Evolutionary conservation across 2,888 invertebrate genomes (phyloP).

Genomic region (Saturnia pavonia): DNA sequence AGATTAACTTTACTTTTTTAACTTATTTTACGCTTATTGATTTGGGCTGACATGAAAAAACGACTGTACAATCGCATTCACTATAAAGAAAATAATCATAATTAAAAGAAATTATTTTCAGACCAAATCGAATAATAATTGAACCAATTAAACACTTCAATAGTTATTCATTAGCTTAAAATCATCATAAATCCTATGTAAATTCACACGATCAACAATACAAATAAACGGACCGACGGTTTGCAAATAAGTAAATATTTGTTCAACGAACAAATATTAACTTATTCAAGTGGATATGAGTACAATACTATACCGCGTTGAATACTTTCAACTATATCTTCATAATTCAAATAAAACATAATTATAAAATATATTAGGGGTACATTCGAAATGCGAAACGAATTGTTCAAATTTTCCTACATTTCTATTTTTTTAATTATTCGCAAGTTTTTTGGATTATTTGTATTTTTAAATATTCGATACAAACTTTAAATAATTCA

Average conservation of each 20-base stretch:
- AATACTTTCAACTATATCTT: neutral
- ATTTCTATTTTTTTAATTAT: too few relatives aligned
- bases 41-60: too few relatives aligned
- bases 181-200: neutral
- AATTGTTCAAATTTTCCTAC: too few relatives aligned
- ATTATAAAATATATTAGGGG: too few relatives aligned
- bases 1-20: too few relatives aligned
- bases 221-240: neutral
- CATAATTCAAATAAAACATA: too few relatives aligned
- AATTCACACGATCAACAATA: slow-evolving; percentile 2
- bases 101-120: neutral
- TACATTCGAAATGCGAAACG: too few relatives aligned
- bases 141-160: neutral
- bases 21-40: too few relatives aligned
- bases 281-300: slow-evolving; percentile 2
- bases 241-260: neutral
- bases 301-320: neutral
- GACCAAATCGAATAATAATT: neutral
- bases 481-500: too few relatives aligned
- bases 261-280: neutral
- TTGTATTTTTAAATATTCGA: too few relatives aligned
- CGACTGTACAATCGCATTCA: too few relatives aligned
- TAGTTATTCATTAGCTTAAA: slow-evolving; percentile 1
- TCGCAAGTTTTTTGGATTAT: too few relatives aligned
- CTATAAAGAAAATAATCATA: neutral